A percentile compares a stretch with the other conserved stretches of the same genome.
Evolutionary conservation across 2,888 invertebrate genomes (phyloP).

Genomic region (Congeria kusceri): DNA sequence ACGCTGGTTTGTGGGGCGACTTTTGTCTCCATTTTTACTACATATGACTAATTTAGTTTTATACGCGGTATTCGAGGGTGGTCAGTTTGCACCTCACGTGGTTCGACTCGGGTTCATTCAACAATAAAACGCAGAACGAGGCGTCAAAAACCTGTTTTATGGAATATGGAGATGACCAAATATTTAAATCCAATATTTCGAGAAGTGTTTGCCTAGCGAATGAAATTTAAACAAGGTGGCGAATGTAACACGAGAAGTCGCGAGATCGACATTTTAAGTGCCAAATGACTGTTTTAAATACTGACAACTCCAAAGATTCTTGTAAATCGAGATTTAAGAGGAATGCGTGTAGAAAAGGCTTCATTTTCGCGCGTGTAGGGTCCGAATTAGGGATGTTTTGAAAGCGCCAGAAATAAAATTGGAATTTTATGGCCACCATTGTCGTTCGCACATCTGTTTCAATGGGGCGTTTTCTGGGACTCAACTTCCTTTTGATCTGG

Average conservation of each 20-base stretch:
- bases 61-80: neutral
- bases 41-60: no score
- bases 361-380: conserved; percentile 22
- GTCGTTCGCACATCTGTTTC: conserved; percentile 48
- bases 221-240: neutral
- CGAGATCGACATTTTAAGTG: neutral
- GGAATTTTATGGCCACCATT: conserved; percentile 49
- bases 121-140: conserved; percentile 8
- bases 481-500: conserved; percentile 31
- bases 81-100: neutral
- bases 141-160: conserved; percentile 9
- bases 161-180: conserved; percentile 18
- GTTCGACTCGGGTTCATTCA: conserved; percentile 4
- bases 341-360: neutral
- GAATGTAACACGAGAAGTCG: conserved; percentile 19
- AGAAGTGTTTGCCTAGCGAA: conserved; percentile 4
- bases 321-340: conserved; percentile 1
- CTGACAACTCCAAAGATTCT: conserved; percentile 1
- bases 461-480: conserved; percentile 28
- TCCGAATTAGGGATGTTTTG: neutral
- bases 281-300: conserved; percentile 7
- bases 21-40: no score
- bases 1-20: no score
- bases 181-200: neutral
- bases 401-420: conserved; percentile 37